These are phyloP conservation scores for Macrocentrus cingulum DNA, from an alignment of 1,140 invertebrate species.

Conservation along the genomic window DNA sequence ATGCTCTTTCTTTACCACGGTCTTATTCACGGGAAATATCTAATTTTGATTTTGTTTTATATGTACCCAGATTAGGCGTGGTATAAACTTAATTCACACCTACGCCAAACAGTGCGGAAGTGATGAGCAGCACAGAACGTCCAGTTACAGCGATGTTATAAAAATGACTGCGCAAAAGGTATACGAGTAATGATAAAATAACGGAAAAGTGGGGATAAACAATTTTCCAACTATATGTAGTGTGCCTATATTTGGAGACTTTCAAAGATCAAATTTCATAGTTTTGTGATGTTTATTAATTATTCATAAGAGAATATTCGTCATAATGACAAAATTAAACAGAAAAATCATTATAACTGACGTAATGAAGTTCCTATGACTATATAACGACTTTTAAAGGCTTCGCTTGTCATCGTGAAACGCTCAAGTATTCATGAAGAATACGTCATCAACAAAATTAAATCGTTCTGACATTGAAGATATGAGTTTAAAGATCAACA, in stretches of 20 bases:
- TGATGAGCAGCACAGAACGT: slow-evolving; percentile 16
- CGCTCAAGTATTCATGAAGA: not conserved
- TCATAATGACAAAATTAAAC: too few species aligned
- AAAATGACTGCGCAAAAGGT: slow-evolving; percentile 51
- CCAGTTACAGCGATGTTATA: slow-evolving; percentile 32
- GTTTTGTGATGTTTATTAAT: too few species aligned
- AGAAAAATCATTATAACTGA: too few species aligned
- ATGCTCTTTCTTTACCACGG: slow-evolving; percentile 21
- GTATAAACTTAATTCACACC: slow-evolving; percentile 4
- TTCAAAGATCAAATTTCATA: too few species aligned
- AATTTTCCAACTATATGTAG: not conserved
- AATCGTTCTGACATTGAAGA: too few species aligned
- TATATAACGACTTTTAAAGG: too few species aligned
- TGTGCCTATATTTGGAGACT: too few species aligned
- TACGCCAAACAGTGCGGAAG: slow-evolving; percentile 1
- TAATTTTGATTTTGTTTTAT: not conserved
- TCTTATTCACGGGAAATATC: too few species aligned
- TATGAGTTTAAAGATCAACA: too few species aligned
- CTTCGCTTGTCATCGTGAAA: too few species aligned
- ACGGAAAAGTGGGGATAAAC: slow-evolving; percentile 14
- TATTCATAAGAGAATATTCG: too few species aligned
- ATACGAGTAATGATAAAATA: not conserved
- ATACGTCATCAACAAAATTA: slow-evolving; percentile 3
- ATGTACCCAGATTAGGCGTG: not conserved
- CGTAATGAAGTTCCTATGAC: too few species aligned